Conservation (phyloP, 2,113 vertebrate species). For the Tragelaphus scriptus region DNA sequence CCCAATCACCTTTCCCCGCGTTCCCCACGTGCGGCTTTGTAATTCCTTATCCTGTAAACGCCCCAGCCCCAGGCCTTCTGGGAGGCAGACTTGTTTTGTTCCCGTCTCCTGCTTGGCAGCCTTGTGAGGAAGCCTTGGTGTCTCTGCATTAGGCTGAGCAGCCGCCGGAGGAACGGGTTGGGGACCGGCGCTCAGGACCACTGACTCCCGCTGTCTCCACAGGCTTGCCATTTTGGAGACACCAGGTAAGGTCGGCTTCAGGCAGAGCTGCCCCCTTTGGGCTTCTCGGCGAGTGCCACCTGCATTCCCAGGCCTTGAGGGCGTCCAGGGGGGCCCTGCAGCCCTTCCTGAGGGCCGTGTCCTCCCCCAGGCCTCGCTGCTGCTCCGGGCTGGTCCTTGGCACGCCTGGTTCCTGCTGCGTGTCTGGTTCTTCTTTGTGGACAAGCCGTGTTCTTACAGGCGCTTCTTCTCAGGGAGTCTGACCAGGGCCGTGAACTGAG, state of each 20-base stretch:
- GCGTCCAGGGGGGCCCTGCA: background rate
- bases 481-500: background rate
- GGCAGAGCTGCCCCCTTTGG: too few relatives aligned
- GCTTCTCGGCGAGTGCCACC: background rate
- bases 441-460: background rate
- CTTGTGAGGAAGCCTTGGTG: background rate
- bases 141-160: background rate
- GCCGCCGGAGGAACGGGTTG: background rate
- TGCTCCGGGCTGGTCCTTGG: fast-evolving
- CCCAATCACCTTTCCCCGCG: background rate
- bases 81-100: background rate
- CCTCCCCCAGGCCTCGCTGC: background rate
- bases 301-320: background rate
- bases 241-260: fast-evolving
- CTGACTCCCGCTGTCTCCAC: fast-evolving
- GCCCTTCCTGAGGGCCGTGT: background rate
- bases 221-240: background rate
- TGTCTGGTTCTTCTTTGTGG: background rate
- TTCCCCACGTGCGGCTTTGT: background rate
- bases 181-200: background rate
- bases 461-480: background rate
- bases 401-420: fast-evolving
- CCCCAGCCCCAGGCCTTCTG: background rate
- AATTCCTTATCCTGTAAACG: background rate
- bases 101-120: fast-evolving